phyloP scores from a whole-genome alignment of 2,797 vertebrate genomes.

The Eulemur albifrons region DNA sequence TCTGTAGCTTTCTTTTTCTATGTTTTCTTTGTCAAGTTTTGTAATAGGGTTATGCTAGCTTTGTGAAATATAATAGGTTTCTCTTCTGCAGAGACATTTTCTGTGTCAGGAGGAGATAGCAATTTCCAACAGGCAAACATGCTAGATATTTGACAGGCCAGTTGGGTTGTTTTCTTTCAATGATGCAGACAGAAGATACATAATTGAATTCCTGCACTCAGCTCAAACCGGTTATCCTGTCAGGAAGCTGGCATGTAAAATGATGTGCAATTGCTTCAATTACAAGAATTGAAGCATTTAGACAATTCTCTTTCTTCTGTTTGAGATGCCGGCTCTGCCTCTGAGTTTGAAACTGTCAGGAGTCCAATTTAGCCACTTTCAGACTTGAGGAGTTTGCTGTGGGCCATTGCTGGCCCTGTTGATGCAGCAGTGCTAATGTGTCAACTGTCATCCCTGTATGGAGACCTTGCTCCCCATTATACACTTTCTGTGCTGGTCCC shows the following conservation, averaged over 20 bases:
- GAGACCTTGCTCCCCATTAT: background rate
- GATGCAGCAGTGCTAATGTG: background rate
- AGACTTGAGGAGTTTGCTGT: constrained; percentile 23
- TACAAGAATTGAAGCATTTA: constrained; percentile 75
- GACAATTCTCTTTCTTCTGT: constrained; percentile 72
- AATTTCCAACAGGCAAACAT: constrained; percentile 71
- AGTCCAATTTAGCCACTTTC: constrained; percentile 38
- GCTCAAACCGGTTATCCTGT: constrained; percentile 79
- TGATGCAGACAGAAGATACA: constrained; percentile 70
- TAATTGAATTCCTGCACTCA: constrained; percentile 76
- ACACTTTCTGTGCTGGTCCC: background rate
- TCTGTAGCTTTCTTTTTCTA: constrained; percentile 64
- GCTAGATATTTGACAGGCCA: constrained; percentile 66
- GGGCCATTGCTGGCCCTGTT: constrained; percentile 2
- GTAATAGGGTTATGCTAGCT: constrained; percentile 65
- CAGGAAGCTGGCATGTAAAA: constrained; percentile 78
- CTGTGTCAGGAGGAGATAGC: constrained; percentile 64
- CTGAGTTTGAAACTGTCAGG: constrained; percentile 60
- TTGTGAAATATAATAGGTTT: constrained; percentile 70
- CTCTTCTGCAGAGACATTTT: constrained; percentile 66
- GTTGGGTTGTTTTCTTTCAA: constrained; percentile 71
- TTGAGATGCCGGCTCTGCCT: constrained; percentile 32
- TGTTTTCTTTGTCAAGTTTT: constrained; percentile 70
- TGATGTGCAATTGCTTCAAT: constrained; percentile 79
- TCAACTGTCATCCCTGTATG: background rate